These are phyloP conservation scores for Saimiri boliviensis DNA, from an alignment of 2,113 vertebrate species.

Conservation along the genomic window DNA sequence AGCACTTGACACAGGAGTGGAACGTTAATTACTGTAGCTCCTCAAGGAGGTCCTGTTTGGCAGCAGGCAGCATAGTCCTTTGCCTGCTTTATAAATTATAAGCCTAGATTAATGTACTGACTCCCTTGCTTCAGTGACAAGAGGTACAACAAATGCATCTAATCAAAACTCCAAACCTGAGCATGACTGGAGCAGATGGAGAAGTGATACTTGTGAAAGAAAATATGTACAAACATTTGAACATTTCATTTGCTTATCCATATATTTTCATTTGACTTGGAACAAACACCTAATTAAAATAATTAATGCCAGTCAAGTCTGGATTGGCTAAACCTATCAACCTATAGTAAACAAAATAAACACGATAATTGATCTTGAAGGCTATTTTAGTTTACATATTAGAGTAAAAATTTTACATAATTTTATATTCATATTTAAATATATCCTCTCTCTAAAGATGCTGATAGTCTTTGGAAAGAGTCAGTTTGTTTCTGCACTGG, in stretches of 20 bases:
- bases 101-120: conserved; percentile 47
- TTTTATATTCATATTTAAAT: conserved; percentile 27
- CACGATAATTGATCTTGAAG: conserved; percentile 63
- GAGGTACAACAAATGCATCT: not conserved
- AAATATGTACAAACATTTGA: conserved; percentile 31
- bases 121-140: not conserved
- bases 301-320: not conserved
- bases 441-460: conserved; percentile 38
- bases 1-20: conserved; percentile 61
- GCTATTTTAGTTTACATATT: conserved; percentile 62
- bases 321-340: conserved; percentile 28
- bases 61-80: conserved; percentile 4
- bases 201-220: not conserved
- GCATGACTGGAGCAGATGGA: not conserved
- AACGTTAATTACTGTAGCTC: conserved; percentile 55
- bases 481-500: conserved; percentile 45
- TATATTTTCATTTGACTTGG: conserved; percentile 46
- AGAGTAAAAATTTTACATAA: conserved; percentile 38
- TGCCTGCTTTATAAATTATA: conserved; percentile 26
- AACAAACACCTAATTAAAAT: conserved; percentile 44
- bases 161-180: not conserved
- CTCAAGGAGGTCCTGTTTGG: conserved; percentile 57
- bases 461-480: conserved; percentile 62
- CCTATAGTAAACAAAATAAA: conserved; percentile 51
- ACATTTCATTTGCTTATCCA: conserved; percentile 39